Conservation (phyloP, 2,888 invertebrate species). For the Campopleginae sp. region DNA sequence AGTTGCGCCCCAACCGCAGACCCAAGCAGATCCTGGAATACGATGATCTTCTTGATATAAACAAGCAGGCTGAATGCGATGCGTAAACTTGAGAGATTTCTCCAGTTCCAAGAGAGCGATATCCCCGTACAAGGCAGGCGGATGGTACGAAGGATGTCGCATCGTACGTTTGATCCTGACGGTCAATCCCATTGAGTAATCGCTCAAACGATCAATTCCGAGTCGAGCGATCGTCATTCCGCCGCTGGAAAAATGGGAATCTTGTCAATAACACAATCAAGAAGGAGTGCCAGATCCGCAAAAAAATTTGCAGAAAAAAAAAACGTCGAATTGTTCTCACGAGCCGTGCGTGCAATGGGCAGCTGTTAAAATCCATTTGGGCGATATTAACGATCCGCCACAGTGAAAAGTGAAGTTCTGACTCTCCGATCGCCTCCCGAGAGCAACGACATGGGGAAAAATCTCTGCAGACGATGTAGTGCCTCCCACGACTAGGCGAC, state of each 20-base stretch:
- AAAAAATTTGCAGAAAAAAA: not conserved
- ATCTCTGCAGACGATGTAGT: constrained; percentile 56
- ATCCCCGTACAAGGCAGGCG: constrained; percentile 87
- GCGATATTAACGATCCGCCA: constrained; percentile 72
- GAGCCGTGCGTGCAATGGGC: constrained; percentile 73
- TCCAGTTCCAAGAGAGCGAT: constrained; percentile 87
- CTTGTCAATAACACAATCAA: not conserved
- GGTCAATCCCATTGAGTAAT: constrained; percentile 58
- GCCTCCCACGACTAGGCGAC: constrained; percentile 70
- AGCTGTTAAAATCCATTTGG: constrained; percentile 73
- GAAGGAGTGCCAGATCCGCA: not conserved
- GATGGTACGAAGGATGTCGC: constrained; percentile 70
- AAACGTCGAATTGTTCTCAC: constrained; percentile 58
- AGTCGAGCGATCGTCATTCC: constrained; percentile 67
- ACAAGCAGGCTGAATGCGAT: constrained; percentile 84
- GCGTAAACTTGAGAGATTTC: constrained; percentile 73
- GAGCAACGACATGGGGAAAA: constrained; percentile 74
- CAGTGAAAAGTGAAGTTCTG: constrained; percentile 65
- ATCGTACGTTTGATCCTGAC: constrained; percentile 51
- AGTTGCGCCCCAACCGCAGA: constrained; percentile 84
- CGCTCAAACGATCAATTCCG: constrained; percentile 66
- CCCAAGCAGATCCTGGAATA: constrained; percentile 70
- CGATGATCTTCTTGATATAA: constrained; percentile 75
- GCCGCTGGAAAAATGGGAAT: constrained; percentile 60
- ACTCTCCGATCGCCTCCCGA: constrained; percentile 61